Evolutionary conservation across 2,797 vertebrate genomes (phyloP).

Genomic region (Alfaro cultratus): DNA sequence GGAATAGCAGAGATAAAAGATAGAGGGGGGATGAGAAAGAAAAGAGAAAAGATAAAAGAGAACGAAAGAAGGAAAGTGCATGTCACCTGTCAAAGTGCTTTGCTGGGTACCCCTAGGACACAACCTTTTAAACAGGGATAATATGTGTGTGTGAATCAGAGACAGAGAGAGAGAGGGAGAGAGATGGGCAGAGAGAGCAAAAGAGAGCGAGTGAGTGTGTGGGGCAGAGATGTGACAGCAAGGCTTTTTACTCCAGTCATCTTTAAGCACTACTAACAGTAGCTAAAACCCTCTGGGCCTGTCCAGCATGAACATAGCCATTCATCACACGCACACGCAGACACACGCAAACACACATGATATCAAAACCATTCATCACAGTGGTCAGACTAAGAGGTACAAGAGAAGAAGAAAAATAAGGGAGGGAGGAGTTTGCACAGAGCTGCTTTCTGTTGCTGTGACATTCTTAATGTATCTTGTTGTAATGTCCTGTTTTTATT

Average conservation of each 20-base stretch:
- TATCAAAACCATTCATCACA: conserved; percentile 77
- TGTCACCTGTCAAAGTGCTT: conserved; percentile 62
- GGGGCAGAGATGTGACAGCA: conserved; percentile 60
- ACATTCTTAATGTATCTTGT: conserved; percentile 15
- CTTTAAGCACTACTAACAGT: conserved; percentile 79
- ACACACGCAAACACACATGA: conserved; percentile 33
- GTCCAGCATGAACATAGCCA: conserved; percentile 68
- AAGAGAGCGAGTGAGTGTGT: conserved; percentile 17
- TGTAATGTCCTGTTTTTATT: conserved; percentile 27
- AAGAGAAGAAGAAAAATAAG: conserved; percentile 30
- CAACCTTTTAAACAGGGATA: conserved; percentile 60
- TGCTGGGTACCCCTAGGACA: conserved; percentile 56
- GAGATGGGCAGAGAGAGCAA: not conserved
- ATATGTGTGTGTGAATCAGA: conserved; percentile 40
- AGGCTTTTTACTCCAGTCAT: conserved; percentile 74
- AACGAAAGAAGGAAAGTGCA: conserved; percentile 33
- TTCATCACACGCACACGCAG: conserved; percentile 56
- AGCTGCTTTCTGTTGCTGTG: conserved; percentile 32
- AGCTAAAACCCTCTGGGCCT: conserved; percentile 70
- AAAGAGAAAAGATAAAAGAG: conserved; percentile 29
- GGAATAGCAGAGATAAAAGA: conserved; percentile 48
- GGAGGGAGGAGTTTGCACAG: conserved; percentile 38
- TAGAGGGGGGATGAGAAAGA: conserved; percentile 13
- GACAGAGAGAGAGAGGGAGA: conserved; percentile 11
- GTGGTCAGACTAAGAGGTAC: conserved; percentile 47